Base-by-base conservation (phyloP, 2,113 vertebrate species). In the Lates calcarifer region DNA sequence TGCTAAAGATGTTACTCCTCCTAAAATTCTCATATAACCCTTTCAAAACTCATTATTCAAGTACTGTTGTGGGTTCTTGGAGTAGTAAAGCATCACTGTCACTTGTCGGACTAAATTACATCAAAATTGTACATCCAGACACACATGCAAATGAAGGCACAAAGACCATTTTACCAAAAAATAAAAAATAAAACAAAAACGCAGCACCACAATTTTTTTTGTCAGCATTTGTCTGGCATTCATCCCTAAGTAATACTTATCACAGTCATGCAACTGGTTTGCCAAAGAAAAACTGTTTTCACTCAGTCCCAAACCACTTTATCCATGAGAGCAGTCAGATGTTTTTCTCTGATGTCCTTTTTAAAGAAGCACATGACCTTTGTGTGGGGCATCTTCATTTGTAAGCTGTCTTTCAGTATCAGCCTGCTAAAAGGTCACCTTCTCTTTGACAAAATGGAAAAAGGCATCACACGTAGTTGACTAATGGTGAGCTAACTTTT, bases 361-460 rank as follows among this genome's bases (percentile, higher is more conserved):
- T 86, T 82, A 87, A 80, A 90, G 76, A 83, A 91, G 91, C 84
- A 71, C 81, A 75, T 92, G 93, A 94, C 94, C 92, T 94, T 94
- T 95, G 91, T 85, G 81, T 49, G 77, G 90, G 85, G 85, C 89
- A 88, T 94, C 92, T 94, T 94, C 90, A 94, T 93, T 92, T 92
- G 91, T 92, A 81, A 86, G 78, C 86, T 90, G 91, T 92, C 93
- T 86, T 84, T 90, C 90, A 86, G 83, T 77, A 80, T 90, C 69
- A 89, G 81, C 74, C 78, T 18, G 43, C 64, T 75, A 22, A 95
- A 95, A 95, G 94, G 94, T 94, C 94, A 94, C 70, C 76, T 82
- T 87, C 79, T 63, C 73, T 81, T 84, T 91, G 87, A 93, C 87
- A 83, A 78, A 66, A 79, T 82, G 29, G 87, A 72, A 77, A 81